phyloP scores from a whole-genome alignment of 2,113 vertebrate genomes.

The Scatophagus argus region DNA sequence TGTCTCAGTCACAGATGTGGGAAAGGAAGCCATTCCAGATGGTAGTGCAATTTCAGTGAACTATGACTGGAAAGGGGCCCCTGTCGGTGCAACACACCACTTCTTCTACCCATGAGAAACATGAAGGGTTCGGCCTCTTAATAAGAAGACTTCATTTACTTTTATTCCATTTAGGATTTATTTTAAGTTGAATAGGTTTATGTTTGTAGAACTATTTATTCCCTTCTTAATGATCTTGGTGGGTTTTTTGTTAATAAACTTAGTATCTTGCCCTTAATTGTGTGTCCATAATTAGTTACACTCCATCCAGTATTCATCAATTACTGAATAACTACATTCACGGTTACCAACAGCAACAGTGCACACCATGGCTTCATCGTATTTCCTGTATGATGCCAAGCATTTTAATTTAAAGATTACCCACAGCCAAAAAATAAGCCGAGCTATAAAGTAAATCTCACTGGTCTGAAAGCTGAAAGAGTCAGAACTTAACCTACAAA shows the following conservation, averaged over 20 bases:
- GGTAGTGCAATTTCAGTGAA: background rate
- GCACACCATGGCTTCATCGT: background rate
- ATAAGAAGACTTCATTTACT: background rate
- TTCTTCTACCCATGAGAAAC: background rate
- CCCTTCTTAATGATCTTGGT: conserved; percentile 20
- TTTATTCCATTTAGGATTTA: conserved; percentile 6
- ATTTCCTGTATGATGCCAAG: background rate
- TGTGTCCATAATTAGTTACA: background rate
- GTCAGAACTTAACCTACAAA: background rate
- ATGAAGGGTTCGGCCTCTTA: background rate
- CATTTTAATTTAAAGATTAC: background rate
- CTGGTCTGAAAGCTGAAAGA: background rate
- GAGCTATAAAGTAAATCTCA: background rate
- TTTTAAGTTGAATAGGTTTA: conserved; percentile 12
- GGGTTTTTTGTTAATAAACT: conserved; percentile 57
- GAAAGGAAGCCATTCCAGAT: background rate
- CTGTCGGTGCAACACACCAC: background rate
- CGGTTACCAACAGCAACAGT: no score
- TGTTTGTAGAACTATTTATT: conserved; percentile 49
- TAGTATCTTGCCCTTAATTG: background rate
- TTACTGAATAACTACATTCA: background rate
- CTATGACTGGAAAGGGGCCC: background rate
- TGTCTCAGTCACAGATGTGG: background rate
- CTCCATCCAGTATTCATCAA: background rate
- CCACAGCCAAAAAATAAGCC: no score